These are phyloP conservation scores for Cygnus atratus DNA, from an alignment of 2,113 vertebrate species.

Conservation along the genomic window DNA sequence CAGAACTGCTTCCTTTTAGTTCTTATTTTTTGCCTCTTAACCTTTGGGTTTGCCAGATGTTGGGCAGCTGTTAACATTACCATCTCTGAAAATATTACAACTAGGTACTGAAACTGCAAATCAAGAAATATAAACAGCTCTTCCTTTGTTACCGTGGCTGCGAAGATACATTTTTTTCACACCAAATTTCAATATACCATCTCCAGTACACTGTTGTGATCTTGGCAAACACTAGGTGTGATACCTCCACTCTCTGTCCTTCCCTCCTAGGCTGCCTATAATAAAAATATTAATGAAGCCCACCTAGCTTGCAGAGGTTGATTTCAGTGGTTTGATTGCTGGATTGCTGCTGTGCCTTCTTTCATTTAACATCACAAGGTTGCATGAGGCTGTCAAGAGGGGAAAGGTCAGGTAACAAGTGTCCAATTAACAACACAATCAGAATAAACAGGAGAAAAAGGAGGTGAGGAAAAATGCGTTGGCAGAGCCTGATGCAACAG, in stretches of 20 bases:
- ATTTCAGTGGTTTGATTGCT: conserved; percentile 6
- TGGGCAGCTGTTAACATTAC: neutral
- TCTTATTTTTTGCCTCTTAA: neutral
- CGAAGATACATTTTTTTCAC: neutral
- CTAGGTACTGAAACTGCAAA: neutral
- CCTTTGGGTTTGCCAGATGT: neutral
- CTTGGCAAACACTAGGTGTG: neutral
- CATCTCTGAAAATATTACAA: neutral
- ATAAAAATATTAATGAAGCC: conserved; percentile 4
- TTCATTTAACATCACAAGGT: conserved; percentile 16
- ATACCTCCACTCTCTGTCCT: neutral
- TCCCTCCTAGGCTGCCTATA: neutral
- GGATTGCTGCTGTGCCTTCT: conserved; percentile 15
- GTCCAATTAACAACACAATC: conserved; percentile 38
- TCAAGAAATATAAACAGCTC: neutral
- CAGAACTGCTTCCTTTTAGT: neutral
- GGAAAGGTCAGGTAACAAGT: conserved; percentile 21
- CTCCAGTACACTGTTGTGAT: neutral
- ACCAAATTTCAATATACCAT: neutral
- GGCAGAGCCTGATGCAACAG: neutral
- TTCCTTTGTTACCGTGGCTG: neutral
- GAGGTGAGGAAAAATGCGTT: neutral
- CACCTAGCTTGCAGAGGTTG: neutral
- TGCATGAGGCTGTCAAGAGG: neutral
- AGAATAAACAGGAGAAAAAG: neutral